These are phyloP conservation scores for Trachythela sp. DNA, from an alignment of 64 coral and sea anemone genomes.

Conservation along the genomic window DNA sequence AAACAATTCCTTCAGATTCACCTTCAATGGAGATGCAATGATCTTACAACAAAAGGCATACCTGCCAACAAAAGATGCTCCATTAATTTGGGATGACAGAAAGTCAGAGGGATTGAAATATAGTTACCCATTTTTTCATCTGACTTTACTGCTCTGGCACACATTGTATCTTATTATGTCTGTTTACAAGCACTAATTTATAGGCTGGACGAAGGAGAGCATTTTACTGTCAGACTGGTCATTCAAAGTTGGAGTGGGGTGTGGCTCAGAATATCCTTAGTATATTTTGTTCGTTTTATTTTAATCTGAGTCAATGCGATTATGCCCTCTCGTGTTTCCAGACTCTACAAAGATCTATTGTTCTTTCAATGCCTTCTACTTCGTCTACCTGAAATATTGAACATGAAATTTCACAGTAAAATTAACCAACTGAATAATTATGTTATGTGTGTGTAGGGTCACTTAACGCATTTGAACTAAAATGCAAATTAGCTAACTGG, in stretches of 20 bases:
- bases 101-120: conserved; percentile 71
- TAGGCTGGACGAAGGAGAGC: conserved; percentile 78
- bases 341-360: conserved; percentile 87
- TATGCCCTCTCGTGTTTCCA: conserved; percentile 88
- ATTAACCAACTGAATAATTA: no score
- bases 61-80: no score
- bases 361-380: conserved; percentile 68
- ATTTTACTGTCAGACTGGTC: conserved; percentile 80
- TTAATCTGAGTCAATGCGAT: conserved; percentile 95
- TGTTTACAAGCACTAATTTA: conserved; percentile 88
- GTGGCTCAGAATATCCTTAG: conserved; percentile 83
- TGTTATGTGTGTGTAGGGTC: no score
- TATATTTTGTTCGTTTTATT: conserved; percentile 93
- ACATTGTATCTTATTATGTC: conserved; percentile 83
- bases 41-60: neutral
- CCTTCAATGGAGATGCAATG: neutral
- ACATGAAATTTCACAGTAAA: neutral
- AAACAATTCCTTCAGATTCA: neutral
- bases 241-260: conserved; percentile 89
- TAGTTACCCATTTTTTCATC: conserved; percentile 93
- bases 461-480: no score
- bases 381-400: neutral
- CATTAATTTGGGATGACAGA: conserved; percentile 59
- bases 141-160: conserved; percentile 68
- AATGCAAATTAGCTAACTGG: no score